Evolutionary conservation across 2,888 invertebrate genomes (phyloP), one percentile per base, ranked within the genome.

Genomic region (Herminia tarsipennalis): DNA sequence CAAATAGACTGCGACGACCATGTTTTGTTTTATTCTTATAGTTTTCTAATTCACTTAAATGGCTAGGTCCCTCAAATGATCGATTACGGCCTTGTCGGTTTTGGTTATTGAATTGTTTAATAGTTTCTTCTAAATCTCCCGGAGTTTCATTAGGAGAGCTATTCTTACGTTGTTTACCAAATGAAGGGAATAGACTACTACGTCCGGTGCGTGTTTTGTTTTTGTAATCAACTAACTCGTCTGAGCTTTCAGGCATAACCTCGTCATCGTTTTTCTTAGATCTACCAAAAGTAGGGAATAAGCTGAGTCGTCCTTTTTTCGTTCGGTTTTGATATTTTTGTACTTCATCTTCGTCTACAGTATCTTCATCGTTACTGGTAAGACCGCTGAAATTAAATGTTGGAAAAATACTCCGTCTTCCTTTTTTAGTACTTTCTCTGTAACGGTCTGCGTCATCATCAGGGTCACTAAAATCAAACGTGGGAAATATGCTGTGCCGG

Each of bases 1-100:
- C 89, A 45, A 91, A 93, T 29, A 90, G 70, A 59, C 89, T 92
- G 6, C 78, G 81, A 18, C 90, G 83, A 25, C 92, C 91, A 45
- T 79, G 77, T 59, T 72, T 81, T n/a, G 85, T 88, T 67, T 56
- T 84, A 30, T 86, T 88, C 60, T 73, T 83, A 43, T 89, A 89
- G 44, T 73, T 80, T 45, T 88, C 86, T 54, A 90, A 69, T 28
- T 89, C 88, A 55, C 59, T 78, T 25, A 78, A 76, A 38, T 78
- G 70, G 35, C 69, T 52, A 38, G 86, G 83, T 24, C 77, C 81
- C 17, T 82, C 75, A 56, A 81, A 77, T 43, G 79, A 66, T 21
- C 78, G 82, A 22, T 72, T 82, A 5, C 86, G 78, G 2, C 83
- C 86, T 37, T 60, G 67, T 57, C 78, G 80, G 0, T 76, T 81